phyloP scores from a whole-genome alignment of 2,113 vertebrate genomes.

The Scalopus aquaticus region DNA sequence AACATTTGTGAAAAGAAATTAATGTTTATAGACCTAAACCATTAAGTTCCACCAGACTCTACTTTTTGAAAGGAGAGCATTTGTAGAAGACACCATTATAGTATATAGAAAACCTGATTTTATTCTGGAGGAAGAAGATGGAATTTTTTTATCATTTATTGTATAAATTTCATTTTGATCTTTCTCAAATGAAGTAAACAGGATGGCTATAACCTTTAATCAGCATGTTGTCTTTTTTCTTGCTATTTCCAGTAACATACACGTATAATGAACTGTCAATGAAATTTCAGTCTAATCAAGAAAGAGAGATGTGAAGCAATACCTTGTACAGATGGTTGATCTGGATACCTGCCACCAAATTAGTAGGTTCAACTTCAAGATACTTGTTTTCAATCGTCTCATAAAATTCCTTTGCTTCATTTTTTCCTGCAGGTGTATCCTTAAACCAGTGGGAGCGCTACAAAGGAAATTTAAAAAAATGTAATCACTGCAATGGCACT shows the following conservation, averaged over 20 bases:
- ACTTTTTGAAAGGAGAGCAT: not conserved
- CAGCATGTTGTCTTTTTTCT: not conserved
- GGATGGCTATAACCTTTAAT: not conserved
- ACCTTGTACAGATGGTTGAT: constrained; percentile 96
- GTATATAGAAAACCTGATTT: not conserved
- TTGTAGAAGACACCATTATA: not conserved
- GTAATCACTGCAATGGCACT: not conserved
- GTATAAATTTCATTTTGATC: not conserved
- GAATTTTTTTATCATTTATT: not conserved
- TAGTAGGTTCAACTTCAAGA: constrained; percentile 92
- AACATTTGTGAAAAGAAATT: not conserved
- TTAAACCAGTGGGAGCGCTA: constrained; percentile 95
- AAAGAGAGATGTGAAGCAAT: not conserved
- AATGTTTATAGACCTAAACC: not conserved
- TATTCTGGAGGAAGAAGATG: not conserved
- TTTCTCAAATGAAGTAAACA: constrained; percentile 5
- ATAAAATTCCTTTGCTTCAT: constrained; percentile 89
- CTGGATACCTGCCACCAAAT: constrained; percentile 91
- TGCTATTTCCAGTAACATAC: not conserved
- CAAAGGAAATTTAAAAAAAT: not conserved
- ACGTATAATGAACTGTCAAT: not conserved
- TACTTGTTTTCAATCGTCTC: constrained; percentile 90
- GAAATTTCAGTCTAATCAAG: not conserved
- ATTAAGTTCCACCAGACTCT: not conserved
- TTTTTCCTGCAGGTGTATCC: constrained; percentile 83